Base-by-base conservation (phyloP, 2,888 invertebrate species). In the Tribolium freemani region DNA sequence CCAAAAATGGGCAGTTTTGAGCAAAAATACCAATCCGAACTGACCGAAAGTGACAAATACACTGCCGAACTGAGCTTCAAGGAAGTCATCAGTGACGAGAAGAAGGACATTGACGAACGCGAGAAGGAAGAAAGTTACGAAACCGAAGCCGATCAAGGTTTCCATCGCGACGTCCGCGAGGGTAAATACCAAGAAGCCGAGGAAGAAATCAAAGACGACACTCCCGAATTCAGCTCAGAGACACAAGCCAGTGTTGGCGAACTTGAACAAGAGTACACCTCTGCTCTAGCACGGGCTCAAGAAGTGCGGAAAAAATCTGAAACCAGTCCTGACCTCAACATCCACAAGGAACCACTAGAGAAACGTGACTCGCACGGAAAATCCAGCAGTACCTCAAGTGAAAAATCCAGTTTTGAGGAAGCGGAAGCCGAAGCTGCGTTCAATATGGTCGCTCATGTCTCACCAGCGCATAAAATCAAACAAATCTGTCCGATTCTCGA, bases 371-470 rank as follows among this genome's bases (percentile, higher is more conserved):
- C 85, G 2, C 85, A 85, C 73, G 85, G 85, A 38, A 84, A 84
- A 76, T 83, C 84, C 3, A 85, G 85, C 70, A 81, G 79, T 30
- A 86, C 84, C 1, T 86, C 87, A 0, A 86, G 87, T 71, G 87
- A 87, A 78, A 86, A 86, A 79, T 86, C 87, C 0, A 87, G 87
- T 74, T 86, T 87, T 76, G 88, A 88, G 78, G 86, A 87, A 82
- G 87, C 88, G 5, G 88, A 88, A 83, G 88, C 88, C 26, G 88
- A 88, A 80, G 87, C 88, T 20, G 88, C 86, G 44, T 87, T 88
- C 73, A 87, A 84, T 75, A 87, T 87, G 87, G 87, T 87, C 5
- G 86, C 88, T 5, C 87, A 88, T 75, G 80, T 87, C 44, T 87
- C 87, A 9, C 87, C 88, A 5, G 86, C 87, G 13, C 85, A 88